These are phyloP conservation scores for Limanda limanda DNA, from an alignment of 2,113 vertebrate species.

Conservation along the genomic window DNA sequence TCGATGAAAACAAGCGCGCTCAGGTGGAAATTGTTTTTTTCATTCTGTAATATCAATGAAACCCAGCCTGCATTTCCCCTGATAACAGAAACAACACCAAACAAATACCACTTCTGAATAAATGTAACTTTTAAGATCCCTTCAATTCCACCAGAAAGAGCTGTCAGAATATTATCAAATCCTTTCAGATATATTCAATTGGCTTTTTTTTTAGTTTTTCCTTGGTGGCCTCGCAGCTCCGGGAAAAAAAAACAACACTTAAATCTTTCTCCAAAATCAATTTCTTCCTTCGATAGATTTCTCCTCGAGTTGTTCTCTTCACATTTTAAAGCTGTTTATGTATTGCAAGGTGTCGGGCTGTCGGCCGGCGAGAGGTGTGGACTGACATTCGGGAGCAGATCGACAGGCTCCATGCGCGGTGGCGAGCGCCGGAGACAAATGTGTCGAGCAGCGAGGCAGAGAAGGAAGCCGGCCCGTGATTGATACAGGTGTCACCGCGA, in stretches of 20 bases:
- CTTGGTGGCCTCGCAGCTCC: constrained; percentile 3
- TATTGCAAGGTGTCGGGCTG: constrained; percentile 43
- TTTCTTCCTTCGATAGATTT: constrained; percentile 39
- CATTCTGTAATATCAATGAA: constrained; percentile 35
- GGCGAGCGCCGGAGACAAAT: constrained; percentile 66
- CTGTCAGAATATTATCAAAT: constrained; percentile 49
- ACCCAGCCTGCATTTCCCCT: constrained; percentile 31
- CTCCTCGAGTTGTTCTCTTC: constrained; percentile 28
- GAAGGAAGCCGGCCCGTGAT: constrained; percentile 67
- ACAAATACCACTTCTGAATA: constrained; percentile 15
- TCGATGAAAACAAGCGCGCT: constrained; percentile 34
- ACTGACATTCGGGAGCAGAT: constrained; percentile 70
- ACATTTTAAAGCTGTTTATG: constrained; percentile 53
- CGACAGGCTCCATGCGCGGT: constrained; percentile 46
- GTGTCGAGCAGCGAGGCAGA: constrained; percentile 71
- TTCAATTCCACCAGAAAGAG: constrained; percentile 28
- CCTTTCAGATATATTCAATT: constrained; percentile 34
- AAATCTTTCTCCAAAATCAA: constrained; percentile 40
- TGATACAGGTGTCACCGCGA: constrained; percentile 79
- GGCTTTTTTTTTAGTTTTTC: constrained; percentile 21
- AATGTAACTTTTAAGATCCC: constrained; percentile 22
- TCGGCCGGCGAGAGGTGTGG: constrained; percentile 56
- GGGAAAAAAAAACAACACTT: constrained; percentile 12
- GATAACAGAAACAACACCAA: constrained; percentile 32
- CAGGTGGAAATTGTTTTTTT: constrained; percentile 51